Base-by-base conservation (phyloP, 2,113 vertebrate genomes). In the Chaetodon auriga region DNA sequence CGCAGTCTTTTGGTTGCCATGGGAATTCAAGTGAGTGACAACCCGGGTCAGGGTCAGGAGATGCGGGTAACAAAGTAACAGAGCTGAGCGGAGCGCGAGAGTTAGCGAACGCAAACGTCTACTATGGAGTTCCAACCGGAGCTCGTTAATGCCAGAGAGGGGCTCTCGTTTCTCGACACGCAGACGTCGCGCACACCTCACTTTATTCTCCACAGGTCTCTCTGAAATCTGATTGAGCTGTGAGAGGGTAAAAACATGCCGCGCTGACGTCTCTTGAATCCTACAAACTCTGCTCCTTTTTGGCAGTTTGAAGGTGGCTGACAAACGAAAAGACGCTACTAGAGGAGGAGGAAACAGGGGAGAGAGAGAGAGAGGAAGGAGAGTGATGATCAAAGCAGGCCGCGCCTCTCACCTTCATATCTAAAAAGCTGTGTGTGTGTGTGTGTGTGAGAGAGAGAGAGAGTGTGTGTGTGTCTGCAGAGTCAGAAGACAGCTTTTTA, bases 21-120 rank as follows among this genome's bases (percentile, higher is more conserved):
- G 80, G 88, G 77, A 69, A 83, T 82, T 51, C 0, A 7, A 79
- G 25, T 75, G 83, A 85, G 18, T 86, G 81, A 87, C 82, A 81
- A 65, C 69, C 79, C 73, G 66, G 88, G 81, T 85, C 88, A 87
- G 80, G 80, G 82, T 78, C 77, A 76, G n/a, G 63, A 69, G 48
- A 78, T 58, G 61, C 35, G 41, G 65, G 30, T 68, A 70, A 30
- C 57, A 43, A 85, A 80, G 58, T 64, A 68, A 53, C 62, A 30
- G 48, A 66, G 58, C 25, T 30, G 68, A 78, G 80, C 58, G 11
- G 72, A 64, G 53, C 0, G 19, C 55, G 21, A 30, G 57, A 73
- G 62, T 57, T 45, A 54, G 53, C 13, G 1, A n/a, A n/a, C 19
- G 23, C 41, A 71, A 83, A 78, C 62, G 25, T n/a, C 53, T 60